Conservation (phyloP, 1,140 invertebrate genomes). For the Ceratina australensis region DNA sequence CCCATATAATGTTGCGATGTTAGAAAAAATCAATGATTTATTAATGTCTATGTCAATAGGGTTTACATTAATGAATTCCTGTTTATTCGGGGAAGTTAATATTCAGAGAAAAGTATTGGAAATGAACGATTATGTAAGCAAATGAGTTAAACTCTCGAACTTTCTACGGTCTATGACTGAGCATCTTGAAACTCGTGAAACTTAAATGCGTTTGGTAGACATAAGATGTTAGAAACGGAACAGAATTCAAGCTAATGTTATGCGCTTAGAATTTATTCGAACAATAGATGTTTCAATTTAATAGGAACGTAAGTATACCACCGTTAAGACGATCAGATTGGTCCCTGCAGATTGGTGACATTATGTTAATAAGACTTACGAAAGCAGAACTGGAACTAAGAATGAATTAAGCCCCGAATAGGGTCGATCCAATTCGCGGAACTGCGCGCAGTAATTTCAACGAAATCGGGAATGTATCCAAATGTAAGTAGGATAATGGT, state of each 20-base stretch:
- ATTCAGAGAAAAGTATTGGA: too few relatives aligned
- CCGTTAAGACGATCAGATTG: not conserved
- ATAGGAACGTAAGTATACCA: not conserved
- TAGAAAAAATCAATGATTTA: too few relatives aligned
- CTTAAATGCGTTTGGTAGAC: too few relatives aligned
- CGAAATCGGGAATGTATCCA: not conserved
- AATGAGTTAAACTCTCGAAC: too few relatives aligned
- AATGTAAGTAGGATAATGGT: constrained; percentile 4
- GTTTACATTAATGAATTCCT: too few relatives aligned
- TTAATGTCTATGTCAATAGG: too few relatives aligned
- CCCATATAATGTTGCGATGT: too few relatives aligned
- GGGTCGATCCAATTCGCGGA: not conserved
- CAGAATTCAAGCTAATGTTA: not conserved
- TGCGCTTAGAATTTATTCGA: not conserved
- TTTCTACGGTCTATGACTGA: too few relatives aligned
- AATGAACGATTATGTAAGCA: too few relatives aligned
- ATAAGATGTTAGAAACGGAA: not conserved
- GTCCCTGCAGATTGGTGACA: not conserved
- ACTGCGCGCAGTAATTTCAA: not conserved
- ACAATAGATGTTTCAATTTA: not conserved
- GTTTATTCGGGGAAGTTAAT: too few relatives aligned
- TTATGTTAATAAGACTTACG: constrained; percentile 7
- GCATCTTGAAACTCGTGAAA: too few relatives aligned
- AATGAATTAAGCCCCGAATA: constrained; percentile 9
- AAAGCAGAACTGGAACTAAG: constrained; percentile 35